Percentiles rank a stretch among this genome's conserved stretches.
These are phyloP conservation scores for Cylloceria caligata DNA, from an alignment of 2,888 invertebrate species.

Conservation along the genomic window DNA sequence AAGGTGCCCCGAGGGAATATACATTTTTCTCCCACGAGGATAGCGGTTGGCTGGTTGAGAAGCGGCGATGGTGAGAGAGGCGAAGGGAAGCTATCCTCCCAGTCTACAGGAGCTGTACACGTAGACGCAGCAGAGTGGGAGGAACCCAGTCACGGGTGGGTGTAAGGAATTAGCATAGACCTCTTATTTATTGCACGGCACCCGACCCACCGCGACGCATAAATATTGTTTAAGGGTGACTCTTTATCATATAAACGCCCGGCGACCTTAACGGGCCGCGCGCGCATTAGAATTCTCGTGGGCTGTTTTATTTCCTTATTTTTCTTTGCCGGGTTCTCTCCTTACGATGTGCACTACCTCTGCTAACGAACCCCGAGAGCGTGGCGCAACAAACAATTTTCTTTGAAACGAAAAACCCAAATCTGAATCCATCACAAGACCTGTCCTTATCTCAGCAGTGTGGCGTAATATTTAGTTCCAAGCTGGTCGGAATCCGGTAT, in stretches of 20 bases:
- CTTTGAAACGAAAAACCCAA: neutral
- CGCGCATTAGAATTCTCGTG: constrained; percentile 77
- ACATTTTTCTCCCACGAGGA: constrained; percentile 59
- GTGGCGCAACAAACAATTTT: constrained; percentile 74
- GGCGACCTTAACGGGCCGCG: constrained; percentile 68
- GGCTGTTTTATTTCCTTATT: constrained; percentile 47
- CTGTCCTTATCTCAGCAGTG: neutral
- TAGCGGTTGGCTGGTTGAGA: constrained; percentile 64
- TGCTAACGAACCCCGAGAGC: constrained; percentile 32
- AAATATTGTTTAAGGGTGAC: constrained; percentile 80
- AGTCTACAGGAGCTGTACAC: constrained; percentile 43
- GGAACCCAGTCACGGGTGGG: constrained; percentile 52
- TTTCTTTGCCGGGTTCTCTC: neutral
- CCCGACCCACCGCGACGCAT: constrained; percentile 73
- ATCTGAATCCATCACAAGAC: neutral
- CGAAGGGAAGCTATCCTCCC: constrained; percentile 51
- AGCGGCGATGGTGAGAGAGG: constrained; percentile 51
- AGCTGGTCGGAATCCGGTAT: neutral
- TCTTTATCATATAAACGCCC: constrained; percentile 81
- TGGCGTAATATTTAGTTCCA: neutral
- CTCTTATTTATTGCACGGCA: constrained; percentile 76
- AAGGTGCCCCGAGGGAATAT: constrained; percentile 57
- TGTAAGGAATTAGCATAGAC: constrained; percentile 75
- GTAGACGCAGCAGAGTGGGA: constrained; percentile 55
- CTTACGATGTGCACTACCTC: constrained; percentile 54